Base-by-base conservation (phyloP, 2,113 vertebrate genomes). In the Oceanodroma tethys region DNA sequence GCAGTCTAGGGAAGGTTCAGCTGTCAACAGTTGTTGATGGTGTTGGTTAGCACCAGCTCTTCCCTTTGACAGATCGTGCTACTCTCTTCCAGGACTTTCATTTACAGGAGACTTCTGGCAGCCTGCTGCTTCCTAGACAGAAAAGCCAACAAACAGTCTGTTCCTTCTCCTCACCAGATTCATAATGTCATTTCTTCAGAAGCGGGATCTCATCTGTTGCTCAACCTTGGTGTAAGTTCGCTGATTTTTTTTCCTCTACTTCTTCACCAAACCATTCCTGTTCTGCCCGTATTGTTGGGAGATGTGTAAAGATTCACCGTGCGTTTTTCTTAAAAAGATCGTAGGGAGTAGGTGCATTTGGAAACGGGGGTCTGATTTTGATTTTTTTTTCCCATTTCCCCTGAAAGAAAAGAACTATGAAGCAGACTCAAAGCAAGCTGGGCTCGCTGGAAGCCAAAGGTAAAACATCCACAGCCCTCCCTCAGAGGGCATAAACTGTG, bases 21-120 rank as follows among this genome's bases (percentile, higher is more conserved):
- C 66, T 75, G 73, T 85, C 78, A 91, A 9, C 43, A 48, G 9
- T 27, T 71, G 45, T 42, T 29, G 65, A 55, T 60, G 58, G 43
- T 87, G 38, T 34, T 94, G 66, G 78, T 87, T 79, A 90, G 53
- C 84, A 93, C 40, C 53, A 60, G 52, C 72, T 87, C 80, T 87
- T 84, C 71, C 81, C 26, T 91, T 48, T 68, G 65, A 94, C 85
- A 87, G 78, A 75, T 63, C 0, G 0, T 79, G 81, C 81, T 93
- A 1, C 23, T 89, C 66, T 68, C 70, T 95, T 95, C 95, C 93
- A 96, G 84, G 65, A 60, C 40, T 85, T 94, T 82, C 84, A 94
- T 91, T 93, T 93, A 56, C 74, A 75, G 63, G 81, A 81, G 38
- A 16, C n/a, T 95, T 42, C 66, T 96, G 95, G 76, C 86, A 94